Conservation (phyloP, 2,113 vertebrate species). For the Solea senegalensis region DNA sequence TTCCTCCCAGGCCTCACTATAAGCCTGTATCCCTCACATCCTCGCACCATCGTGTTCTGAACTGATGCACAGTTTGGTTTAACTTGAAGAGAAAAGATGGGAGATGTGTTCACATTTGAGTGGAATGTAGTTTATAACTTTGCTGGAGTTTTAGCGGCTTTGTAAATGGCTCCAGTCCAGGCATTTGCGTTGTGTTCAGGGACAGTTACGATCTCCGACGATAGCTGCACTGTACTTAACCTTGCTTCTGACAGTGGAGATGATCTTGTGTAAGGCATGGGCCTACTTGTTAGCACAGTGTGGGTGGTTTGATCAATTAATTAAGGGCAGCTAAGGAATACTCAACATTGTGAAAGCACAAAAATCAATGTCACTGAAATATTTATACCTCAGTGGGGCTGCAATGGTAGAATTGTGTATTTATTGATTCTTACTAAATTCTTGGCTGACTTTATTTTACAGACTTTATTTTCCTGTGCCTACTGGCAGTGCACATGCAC, state of each 20-base stretch:
- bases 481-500: background rate
- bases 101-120: constrained; percentile 12
- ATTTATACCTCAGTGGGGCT: constrained; percentile 18
- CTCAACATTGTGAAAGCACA: constrained; percentile 36
- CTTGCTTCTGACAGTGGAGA: constrained; percentile 20
- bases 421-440: constrained; percentile 54
- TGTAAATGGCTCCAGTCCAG: background rate
- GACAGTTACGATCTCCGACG: constrained; percentile 13
- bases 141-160: constrained; percentile 31
- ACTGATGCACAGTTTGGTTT: constrained; percentile 37
- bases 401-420: constrained; percentile 27
- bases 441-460: constrained; percentile 32
- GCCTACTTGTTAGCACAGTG: constrained; percentile 28
- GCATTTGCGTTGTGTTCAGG: constrained; percentile 21
- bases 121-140: constrained; percentile 30
- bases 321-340: constrained; percentile 34
- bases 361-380: constrained; percentile 43
- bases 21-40: constrained; percentile 3
- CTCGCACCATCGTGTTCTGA: constrained; percentile 24
- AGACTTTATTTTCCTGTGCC: constrained; percentile 23
- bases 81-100: constrained; percentile 25
- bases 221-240: constrained; percentile 38
- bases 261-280: constrained; percentile 20
- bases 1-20: background rate
- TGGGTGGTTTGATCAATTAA: constrained; percentile 37